phyloP scores from a whole-genome alignment of 2,113 vertebrate genomes.

The Chinchilla lanigera region DNA sequence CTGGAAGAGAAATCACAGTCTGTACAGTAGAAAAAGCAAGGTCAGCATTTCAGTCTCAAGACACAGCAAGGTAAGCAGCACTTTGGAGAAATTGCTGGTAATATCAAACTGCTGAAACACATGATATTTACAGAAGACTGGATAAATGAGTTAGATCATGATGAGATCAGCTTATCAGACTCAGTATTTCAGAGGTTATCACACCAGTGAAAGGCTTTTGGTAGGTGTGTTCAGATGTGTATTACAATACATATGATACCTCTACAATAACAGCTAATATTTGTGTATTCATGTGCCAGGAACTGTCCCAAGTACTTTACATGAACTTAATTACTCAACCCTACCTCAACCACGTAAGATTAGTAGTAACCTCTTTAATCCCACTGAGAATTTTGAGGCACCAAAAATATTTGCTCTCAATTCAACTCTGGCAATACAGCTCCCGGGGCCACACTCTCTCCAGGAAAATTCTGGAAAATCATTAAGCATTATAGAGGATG shows the following conservation, averaged over 20 bases:
- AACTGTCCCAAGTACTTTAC: not conserved
- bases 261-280: not conserved
- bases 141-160: not conserved
- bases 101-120: not conserved
- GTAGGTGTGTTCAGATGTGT: not conserved
- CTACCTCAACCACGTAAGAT: not conserved
- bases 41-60: not conserved
- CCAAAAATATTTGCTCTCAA: not conserved
- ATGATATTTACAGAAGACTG: accelerated
- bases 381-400: not conserved
- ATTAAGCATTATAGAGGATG: not conserved
- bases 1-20: not conserved
- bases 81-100: not conserved
- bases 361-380: not conserved
- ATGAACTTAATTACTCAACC: not conserved
- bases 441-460: not conserved
- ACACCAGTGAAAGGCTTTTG: not conserved
- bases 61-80: not conserved
- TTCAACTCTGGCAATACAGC: not conserved
- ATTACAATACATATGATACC: not conserved
- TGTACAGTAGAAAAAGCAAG: accelerated
- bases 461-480: not conserved
- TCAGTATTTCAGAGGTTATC: not conserved
- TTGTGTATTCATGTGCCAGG: not conserved
- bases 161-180: not conserved